Conservation (phyloP, 92 coral and sea anemone genomes). For the Meandrina meandrites region DNA sequence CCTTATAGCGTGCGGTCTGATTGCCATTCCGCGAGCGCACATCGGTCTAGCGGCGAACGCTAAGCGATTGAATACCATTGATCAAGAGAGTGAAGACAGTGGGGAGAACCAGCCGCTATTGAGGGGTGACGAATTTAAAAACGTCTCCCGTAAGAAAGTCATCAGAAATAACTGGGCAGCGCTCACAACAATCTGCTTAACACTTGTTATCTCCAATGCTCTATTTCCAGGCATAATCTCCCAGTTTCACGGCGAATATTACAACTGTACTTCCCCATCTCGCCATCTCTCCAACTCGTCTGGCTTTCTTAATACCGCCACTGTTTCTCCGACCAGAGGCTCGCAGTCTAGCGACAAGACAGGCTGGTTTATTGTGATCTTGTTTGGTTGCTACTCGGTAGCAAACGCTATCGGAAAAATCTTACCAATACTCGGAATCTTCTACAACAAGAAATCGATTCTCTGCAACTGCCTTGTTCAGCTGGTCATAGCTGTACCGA, state of each 20-base stretch:
- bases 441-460: constrained; percentile 78
- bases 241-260: constrained; percentile 84
- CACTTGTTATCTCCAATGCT: constrained; percentile 77
- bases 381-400: constrained; percentile 86
- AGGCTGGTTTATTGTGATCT: constrained; percentile 86
- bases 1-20: constrained; percentile 66
- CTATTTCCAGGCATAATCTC: constrained; percentile 88
- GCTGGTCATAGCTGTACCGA: constrained; percentile 79
- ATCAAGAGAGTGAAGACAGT: background rate
- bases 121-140: constrained; percentile 17
- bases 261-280: constrained; percentile 65
- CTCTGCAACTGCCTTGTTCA: constrained; percentile 74
- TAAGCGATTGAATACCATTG: background rate
- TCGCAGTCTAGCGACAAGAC: constrained; percentile 69
- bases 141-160: constrained; percentile 55
- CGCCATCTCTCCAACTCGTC: constrained; percentile 22
- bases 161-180: constrained; percentile 71
- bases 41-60: constrained; percentile 2
- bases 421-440: constrained; percentile 80
- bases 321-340: constrained; percentile 36
- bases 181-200: constrained; percentile 68
- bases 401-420: constrained; percentile 87
- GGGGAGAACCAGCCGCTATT: constrained; percentile 67
- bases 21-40: constrained; percentile 37
- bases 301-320: background rate